phyloP scores from a whole-genome alignment of 2,888 invertebrate genomes.

The Agrilus mali region DNA sequence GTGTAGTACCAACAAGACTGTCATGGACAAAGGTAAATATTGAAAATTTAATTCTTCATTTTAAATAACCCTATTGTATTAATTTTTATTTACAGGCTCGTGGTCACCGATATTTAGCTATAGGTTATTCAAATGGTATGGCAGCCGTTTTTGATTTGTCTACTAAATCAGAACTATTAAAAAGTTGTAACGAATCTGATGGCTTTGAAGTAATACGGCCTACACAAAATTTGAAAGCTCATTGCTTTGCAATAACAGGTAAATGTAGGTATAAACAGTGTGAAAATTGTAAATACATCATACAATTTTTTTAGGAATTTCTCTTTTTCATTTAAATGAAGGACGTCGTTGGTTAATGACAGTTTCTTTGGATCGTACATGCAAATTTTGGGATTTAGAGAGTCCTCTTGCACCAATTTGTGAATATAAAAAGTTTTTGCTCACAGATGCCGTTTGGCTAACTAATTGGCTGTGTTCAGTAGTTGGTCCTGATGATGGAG shows the following conservation, averaged over 20 bases:
- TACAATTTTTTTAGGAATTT: slow-evolving; percentile 26
- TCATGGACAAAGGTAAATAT: slow-evolving; percentile 36
- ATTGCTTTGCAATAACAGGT: slow-evolving; percentile 47
- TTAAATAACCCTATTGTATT: neutral
- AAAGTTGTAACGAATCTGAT: slow-evolving; percentile 25
- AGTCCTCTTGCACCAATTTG: slow-evolving; percentile 30
- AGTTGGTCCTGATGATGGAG: slow-evolving; percentile 32
- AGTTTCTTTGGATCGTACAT: slow-evolving; percentile 50
- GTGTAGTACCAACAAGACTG: slow-evolving; percentile 28
- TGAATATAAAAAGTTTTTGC: slow-evolving; percentile 29
- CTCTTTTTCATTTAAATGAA: slow-evolving; percentile 34
- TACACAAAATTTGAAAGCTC: slow-evolving; percentile 45
- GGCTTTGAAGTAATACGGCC: slow-evolving; percentile 40
- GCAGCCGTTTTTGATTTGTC: slow-evolving; percentile 50
- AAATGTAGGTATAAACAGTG: slow-evolving; percentile 11
- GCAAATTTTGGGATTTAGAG: slow-evolving; percentile 58
- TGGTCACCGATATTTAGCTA: slow-evolving; percentile 44
- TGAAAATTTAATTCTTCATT: neutral
- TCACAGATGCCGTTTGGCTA: slow-evolving; percentile 39
- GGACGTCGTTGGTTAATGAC: slow-evolving; percentile 53
- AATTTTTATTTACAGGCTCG: slow-evolving; percentile 32
- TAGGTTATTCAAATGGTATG: slow-evolving; percentile 55
- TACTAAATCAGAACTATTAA: slow-evolving; percentile 39
- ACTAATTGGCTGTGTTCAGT: slow-evolving; percentile 38
- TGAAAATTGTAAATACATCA: slow-evolving; percentile 1